phyloP scores from a whole-genome alignment of 2,888 invertebrate species.

The Noctua pronuba region DNA sequence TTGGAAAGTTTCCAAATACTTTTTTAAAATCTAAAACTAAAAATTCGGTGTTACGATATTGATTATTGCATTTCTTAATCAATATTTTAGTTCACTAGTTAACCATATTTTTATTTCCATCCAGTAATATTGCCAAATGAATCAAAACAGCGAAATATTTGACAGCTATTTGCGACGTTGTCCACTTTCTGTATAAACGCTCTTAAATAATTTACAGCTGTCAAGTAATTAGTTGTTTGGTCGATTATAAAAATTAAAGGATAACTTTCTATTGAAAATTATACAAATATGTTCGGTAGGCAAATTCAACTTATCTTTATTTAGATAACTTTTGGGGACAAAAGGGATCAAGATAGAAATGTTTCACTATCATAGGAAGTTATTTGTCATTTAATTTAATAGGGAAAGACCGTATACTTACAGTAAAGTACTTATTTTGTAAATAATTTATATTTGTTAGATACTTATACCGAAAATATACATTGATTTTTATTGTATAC shows the following conservation, averaged over 20 bases:
- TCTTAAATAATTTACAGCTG: neutral
- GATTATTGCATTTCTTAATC: too few relatives aligned
- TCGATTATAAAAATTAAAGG: neutral
- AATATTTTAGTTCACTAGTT: too few relatives aligned
- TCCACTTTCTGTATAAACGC: too few relatives aligned
- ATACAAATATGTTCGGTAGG: neutral
- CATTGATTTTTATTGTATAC: slow-evolving; percentile 22
- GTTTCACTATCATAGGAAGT: neutral
- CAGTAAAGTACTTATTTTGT: slow-evolving; percentile 34
- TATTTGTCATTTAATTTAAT: slow-evolving; percentile 25
- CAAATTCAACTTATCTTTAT: neutral
- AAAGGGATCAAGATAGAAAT: slow-evolving; percentile 4
- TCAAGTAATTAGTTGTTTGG: neutral
- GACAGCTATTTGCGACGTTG: too few relatives aligned
- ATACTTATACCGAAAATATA: slow-evolving; percentile 27
- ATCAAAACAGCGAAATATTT: too few relatives aligned
- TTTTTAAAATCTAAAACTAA: too few relatives aligned
- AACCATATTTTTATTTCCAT: too few relatives aligned
- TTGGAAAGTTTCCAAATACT: too few relatives aligned
- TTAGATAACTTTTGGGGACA: neutral
- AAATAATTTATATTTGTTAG: slow-evolving; percentile 18
- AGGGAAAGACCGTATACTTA: slow-evolving; percentile 27
- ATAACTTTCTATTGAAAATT: neutral
- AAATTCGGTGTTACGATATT: too few relatives aligned
- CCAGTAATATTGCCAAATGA: too few relatives aligned